Conservation (phyloP, 2,888 invertebrate genomes). For the Pedicia rivosa region DNA sequence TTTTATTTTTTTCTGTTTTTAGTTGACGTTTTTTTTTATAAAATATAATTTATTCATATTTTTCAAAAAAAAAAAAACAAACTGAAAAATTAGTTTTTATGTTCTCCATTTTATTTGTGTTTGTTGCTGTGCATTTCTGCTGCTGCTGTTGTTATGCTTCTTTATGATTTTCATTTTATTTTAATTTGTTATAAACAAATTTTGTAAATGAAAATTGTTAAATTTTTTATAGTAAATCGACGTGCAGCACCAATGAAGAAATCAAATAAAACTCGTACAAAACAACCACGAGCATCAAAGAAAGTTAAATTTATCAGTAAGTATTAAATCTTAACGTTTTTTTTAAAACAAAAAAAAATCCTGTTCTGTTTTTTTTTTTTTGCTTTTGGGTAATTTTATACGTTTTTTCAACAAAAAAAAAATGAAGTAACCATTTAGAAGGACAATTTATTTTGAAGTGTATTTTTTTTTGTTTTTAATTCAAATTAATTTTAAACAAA, state of each 20-base stretch:
- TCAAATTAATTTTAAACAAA: too few relatives aligned
- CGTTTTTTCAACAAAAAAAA: too few relatives aligned
- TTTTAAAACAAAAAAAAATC: too few relatives aligned
- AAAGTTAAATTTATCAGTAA: conserved; percentile 85
- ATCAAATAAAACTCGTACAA: conserved; percentile 63
- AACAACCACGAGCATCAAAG: conserved; percentile 54
- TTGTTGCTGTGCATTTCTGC: not conserved
- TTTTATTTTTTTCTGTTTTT: not conserved
- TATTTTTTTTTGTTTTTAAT: too few relatives aligned
- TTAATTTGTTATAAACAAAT: not conserved
- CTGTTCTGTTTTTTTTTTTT: too few relatives aligned
- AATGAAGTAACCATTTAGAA: too few relatives aligned
- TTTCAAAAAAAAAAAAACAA: not conserved
- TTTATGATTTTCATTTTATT: not conserved
- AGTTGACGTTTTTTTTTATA: not conserved
- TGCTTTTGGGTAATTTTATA: too few relatives aligned
- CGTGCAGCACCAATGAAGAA: conserved; percentile 62
- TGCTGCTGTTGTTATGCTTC: not conserved
- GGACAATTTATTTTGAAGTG: too few relatives aligned
- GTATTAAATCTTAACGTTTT: too few relatives aligned
- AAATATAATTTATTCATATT: not conserved
- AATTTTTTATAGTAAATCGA: conserved; percentile 25
- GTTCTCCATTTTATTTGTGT: not conserved
- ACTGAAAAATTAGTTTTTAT: not conserved
- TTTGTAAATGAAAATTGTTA: too few relatives aligned